A percentile compares a stretch with the other conserved stretches of the same genome.
Evolutionary conservation across 1,140 invertebrate genomes (phyloP).

Genomic region (Pseudomyrmex flavicornis): DNA sequence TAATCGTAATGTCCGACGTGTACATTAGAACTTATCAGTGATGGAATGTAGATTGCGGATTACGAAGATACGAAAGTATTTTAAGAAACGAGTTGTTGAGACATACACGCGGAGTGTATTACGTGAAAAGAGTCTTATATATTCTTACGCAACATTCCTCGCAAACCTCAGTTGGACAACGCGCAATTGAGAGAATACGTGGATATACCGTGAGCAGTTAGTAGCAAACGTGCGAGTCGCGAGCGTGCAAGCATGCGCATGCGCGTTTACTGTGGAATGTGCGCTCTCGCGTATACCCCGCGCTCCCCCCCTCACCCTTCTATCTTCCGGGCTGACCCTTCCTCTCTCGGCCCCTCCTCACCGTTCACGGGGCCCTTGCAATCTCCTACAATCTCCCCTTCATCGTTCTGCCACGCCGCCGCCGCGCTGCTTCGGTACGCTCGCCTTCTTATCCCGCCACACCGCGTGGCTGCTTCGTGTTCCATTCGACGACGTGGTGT

Average conservation of each 20-base stretch:
- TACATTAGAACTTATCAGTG: too few relatives aligned
- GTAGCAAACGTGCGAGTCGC: constrained; percentile 47
- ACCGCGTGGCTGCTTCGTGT: constrained; percentile 35
- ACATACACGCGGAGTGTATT: too few relatives aligned
- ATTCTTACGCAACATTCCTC: background rate
- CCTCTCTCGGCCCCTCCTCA: constrained; percentile 29
- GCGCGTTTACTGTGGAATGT: constrained; percentile 80
- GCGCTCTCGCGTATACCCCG: constrained; percentile 60
- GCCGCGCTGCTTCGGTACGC: constrained; percentile 3
- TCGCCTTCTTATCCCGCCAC: constrained; percentile 11
- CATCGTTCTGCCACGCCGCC: constrained; percentile 51
- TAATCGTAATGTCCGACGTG: too few relatives aligned
- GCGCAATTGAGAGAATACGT: constrained; percentile 68
- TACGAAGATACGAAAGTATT: too few relatives aligned
- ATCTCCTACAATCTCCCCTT: constrained; percentile 56
- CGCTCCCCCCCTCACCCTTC: constrained; percentile 10
- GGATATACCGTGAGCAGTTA: constrained; percentile 63
- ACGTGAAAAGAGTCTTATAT: background rate
- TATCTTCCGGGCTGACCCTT: background rate
- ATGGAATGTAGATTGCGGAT: too few relatives aligned
- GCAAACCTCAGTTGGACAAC: constrained; percentile 37
- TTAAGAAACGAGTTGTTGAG: too few relatives aligned
- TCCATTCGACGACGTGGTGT: constrained; percentile 69
- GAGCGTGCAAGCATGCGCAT: constrained; percentile 68
- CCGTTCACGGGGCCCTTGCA: constrained; percentile 31